A percentile compares a stretch with the other conserved stretches of the same genome.
Evolutionary conservation across 2,113 vertebrate species (phyloP).

Genomic region (Marmota flaviventris): DNA sequence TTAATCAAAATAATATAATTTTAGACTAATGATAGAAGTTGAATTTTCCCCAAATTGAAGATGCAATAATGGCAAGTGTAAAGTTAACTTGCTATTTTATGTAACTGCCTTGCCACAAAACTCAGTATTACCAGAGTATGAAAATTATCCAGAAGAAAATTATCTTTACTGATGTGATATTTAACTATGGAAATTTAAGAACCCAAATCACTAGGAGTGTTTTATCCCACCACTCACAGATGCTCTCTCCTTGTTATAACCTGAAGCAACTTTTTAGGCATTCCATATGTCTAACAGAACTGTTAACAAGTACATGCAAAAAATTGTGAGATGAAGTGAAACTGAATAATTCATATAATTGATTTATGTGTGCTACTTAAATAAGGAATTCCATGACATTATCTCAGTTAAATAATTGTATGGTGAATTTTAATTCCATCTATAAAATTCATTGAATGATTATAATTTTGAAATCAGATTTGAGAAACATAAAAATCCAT

Average conservation of each 20-base stretch:
- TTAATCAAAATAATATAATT: not conserved
- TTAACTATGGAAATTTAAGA: slow-evolving; percentile 50
- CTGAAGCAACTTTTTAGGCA: slow-evolving; percentile 58
- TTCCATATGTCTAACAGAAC: slow-evolving; percentile 64
- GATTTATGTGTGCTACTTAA: slow-evolving; percentile 46
- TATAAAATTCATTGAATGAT: slow-evolving; percentile 28
- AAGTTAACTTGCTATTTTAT: not conserved
- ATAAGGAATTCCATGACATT: slow-evolving; percentile 45
- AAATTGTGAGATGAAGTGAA: slow-evolving; percentile 21
- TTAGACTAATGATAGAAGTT: not conserved
- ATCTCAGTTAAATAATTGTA: slow-evolving; percentile 60
- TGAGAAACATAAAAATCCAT: slow-evolving; percentile 10
- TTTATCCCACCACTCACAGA: slow-evolving; percentile 36
- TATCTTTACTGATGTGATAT: slow-evolving; percentile 24
- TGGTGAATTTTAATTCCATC: slow-evolving; percentile 47
- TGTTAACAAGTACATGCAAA: slow-evolving; percentile 9
- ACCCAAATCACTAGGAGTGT: not conserved
- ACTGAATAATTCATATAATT: slow-evolving; percentile 52
- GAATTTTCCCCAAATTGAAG: not conserved
- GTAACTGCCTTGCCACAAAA: not conserved
- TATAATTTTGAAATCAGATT: slow-evolving; percentile 53
- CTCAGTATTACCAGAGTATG: not conserved
- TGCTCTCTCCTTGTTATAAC: slow-evolving; percentile 18
- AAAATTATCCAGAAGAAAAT: slow-evolving; percentile 25
- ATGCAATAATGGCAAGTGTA: not conserved